phyloP scores from a whole-genome alignment of 2,797 vertebrate genomes.

The Odontamblyopus rebecca region DNA sequence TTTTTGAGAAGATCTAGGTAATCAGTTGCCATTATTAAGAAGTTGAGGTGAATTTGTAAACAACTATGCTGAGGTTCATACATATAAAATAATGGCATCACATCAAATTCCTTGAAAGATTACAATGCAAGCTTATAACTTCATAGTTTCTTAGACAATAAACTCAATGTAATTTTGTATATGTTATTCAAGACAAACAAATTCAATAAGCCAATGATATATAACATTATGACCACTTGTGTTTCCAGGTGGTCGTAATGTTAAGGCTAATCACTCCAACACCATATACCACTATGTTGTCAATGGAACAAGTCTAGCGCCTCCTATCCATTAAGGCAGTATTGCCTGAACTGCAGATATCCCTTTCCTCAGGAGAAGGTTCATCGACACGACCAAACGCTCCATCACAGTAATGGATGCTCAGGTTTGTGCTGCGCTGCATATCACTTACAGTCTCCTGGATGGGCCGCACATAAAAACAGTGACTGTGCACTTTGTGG shows the following conservation, averaged over 20 bases:
- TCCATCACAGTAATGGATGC: conserved; percentile 56
- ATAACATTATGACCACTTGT: too few relatives aligned
- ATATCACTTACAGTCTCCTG: conserved; percentile 50
- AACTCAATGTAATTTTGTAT: too few relatives aligned
- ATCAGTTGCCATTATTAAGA: too few relatives aligned
- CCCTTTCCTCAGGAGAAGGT: conserved; percentile 23
- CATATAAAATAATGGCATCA: too few relatives aligned
- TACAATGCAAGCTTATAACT: too few relatives aligned
- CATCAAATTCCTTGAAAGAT: too few relatives aligned
- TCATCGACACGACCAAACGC: conserved; percentile 35
- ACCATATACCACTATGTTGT: neutral
- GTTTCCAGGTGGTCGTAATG: neutral
- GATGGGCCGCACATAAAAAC: conserved; percentile 38
- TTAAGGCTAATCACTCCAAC: neutral
- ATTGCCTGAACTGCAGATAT: conserved; percentile 14
- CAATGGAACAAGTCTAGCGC: neutral
- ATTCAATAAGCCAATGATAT: neutral
- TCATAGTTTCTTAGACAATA: too few relatives aligned
- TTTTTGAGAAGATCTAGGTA: too few relatives aligned
- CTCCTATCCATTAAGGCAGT: conserved; percentile 13
- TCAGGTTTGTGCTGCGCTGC: conserved; percentile 57
- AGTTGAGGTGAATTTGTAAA: too few relatives aligned
- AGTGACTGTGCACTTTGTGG: conserved; percentile 52
- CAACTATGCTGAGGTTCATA: too few relatives aligned
- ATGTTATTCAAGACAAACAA: too few relatives aligned